These are phyloP conservation scores for Brienomyrus brachyistius DNA, from an alignment of 2,113 vertebrate species.

Conservation along the genomic window DNA sequence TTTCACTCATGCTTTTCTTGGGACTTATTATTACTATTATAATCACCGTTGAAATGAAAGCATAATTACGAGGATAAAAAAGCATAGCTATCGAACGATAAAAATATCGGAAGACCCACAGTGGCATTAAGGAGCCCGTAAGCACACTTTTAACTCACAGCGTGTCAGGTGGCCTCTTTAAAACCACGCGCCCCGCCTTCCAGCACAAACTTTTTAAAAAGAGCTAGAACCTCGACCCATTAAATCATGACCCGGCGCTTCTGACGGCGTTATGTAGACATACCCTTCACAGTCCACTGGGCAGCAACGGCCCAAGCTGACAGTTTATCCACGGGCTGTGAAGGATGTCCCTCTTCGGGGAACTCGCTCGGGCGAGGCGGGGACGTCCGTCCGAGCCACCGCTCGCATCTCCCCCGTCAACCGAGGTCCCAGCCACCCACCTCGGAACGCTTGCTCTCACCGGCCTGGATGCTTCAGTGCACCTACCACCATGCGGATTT, in stretches of 20 bases:
- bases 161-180: constrained; percentile 39
- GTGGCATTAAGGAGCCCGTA: not conserved
- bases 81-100: not conserved
- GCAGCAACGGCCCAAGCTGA: constrained; percentile 70
- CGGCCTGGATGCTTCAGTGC: not conserved
- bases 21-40: not conserved
- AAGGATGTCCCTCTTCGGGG: constrained; percentile 83
- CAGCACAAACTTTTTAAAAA: constrained; percentile 60
- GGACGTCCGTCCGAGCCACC: not conserved
- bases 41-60: not conserved
- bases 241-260: constrained; percentile 80
- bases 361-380: constrained; percentile 38
- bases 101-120: not conserved
- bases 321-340: constrained; percentile 82
- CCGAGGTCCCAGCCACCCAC: not conserved
- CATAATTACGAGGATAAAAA: not conserved
- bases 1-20: not conserved
- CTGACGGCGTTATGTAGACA: constrained; percentile 78
- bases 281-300: constrained; percentile 86
- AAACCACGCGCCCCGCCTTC: constrained; percentile 42
- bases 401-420: not conserved
- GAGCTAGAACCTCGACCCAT: constrained; percentile 89
- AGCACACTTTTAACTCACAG: not conserved
- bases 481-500: not conserved
- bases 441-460: not conserved